Percentiles rank a stretch among this genome's conserved stretches.
These are phyloP conservation scores for Meta bourneti DNA, from an alignment of 2,888 invertebrate genomes.

Conservation along the genomic window DNA sequence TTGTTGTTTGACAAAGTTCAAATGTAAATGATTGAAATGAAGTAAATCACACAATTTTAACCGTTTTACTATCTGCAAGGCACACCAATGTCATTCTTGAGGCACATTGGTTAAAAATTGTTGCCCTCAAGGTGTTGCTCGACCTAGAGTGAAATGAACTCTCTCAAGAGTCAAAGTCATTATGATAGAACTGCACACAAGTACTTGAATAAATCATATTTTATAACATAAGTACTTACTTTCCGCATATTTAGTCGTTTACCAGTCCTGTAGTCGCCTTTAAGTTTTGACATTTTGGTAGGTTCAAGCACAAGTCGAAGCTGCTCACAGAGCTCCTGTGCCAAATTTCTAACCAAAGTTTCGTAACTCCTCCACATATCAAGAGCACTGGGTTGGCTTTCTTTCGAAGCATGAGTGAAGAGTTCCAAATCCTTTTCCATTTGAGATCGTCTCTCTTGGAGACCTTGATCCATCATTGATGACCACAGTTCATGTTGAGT, in stretches of 20 bases:
- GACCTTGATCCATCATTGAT: not conserved
- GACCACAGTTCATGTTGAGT: constrained; percentile 82
- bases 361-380: constrained; percentile 46
- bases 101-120: too few species aligned
- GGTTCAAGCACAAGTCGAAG: constrained; percentile 96
- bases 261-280: constrained; percentile 97
- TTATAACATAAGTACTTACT: constrained; percentile 79
- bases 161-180: too few species aligned
- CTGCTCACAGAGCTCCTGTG: constrained; percentile 94
- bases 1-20: too few species aligned
- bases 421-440: constrained; percentile 30
- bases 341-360: constrained; percentile 82
- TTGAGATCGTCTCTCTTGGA: not conserved
- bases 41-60: too few species aligned
- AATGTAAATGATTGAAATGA: too few species aligned
- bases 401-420: not conserved
- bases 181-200: too few species aligned
- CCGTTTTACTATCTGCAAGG: too few species aligned
- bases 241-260: constrained; percentile 98
- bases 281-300: constrained; percentile 93
- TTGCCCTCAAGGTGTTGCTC: too few species aligned
- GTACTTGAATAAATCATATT: not conserved
- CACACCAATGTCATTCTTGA: too few species aligned
- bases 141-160: too few species aligned
- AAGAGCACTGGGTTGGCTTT: not conserved